phyloP scores from a whole-genome alignment of 2,888 invertebrate genomes.

The Leptogaster cylindrica region DNA sequence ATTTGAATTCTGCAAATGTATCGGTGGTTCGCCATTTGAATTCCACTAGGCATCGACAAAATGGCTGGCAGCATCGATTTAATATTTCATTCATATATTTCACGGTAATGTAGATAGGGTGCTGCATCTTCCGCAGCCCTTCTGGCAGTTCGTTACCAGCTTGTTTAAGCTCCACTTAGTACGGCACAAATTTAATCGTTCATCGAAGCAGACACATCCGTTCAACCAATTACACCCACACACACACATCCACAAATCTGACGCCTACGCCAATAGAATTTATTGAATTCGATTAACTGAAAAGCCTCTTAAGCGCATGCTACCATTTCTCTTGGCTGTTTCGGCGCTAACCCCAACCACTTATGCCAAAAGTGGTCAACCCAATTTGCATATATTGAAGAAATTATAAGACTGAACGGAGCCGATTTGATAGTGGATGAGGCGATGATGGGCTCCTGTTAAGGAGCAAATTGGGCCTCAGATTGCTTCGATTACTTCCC shows the following conservation, averaged over 20 bases:
- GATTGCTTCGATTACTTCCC: slow-evolving; percentile 37
- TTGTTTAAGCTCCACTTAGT: no score
- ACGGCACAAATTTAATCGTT: no score
- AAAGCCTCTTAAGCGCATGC: slow-evolving; percentile 11
- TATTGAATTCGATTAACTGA: slow-evolving; percentile 32
- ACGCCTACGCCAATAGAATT: slow-evolving; percentile 20
- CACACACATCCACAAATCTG: neutral
- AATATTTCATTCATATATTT: no score
- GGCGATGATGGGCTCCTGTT: slow-evolving; percentile 11
- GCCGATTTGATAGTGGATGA: slow-evolving; percentile 4
- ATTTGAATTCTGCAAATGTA: no score
- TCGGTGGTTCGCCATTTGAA: no score
- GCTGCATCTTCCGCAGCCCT: no score
- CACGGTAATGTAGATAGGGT: no score
- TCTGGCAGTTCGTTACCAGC: no score
- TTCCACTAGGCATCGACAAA: no score
- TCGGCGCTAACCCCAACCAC: slow-evolving; percentile 8
- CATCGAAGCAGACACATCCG: no score
- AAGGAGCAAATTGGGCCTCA: slow-evolving; percentile 38
- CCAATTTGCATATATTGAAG: slow-evolving; percentile 34
- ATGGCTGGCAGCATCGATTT: no score
- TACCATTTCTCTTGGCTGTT: neutral
- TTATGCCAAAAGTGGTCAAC: slow-evolving; percentile 35
- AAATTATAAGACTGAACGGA: slow-evolving; percentile 34
- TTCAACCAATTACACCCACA: no score